Percentiles rank a stretch among this genome's conserved stretches.
Conservation (phyloP, 2,797 vertebrate species). For the Acrocephalus scirpaceus region DNA sequence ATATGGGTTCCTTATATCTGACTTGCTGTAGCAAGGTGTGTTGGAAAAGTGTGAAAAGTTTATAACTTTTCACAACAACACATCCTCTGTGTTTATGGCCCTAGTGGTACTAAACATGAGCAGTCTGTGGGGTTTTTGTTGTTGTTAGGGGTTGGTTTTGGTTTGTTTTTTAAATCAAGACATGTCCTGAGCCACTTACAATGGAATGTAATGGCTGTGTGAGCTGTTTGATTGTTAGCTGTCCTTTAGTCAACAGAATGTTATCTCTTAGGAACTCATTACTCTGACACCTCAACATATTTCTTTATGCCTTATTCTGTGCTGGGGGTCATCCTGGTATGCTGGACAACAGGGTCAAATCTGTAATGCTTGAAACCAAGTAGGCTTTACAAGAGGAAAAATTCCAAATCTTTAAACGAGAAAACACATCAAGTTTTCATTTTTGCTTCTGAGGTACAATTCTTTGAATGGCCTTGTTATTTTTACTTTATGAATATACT, state of each 20-base stretch:
- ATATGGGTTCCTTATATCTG: accelerated
- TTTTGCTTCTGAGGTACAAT: not conserved
- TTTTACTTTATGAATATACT: not conserved
- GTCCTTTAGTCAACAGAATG: not conserved
- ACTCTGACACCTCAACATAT: not conserved
- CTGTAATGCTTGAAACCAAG: not conserved
- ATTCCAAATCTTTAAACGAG: not conserved
- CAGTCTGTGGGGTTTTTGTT: not conserved
- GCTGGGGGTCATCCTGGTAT: not conserved
- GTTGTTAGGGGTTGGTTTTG: not conserved
- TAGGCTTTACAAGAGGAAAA: not conserved
- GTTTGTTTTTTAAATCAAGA: not conserved
- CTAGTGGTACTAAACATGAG: accelerated
- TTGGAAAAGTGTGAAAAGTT: not conserved
- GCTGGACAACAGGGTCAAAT: not conserved
- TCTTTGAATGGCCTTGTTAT: not conserved
- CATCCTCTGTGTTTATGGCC: accelerated
- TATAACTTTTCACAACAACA: too few species aligned
- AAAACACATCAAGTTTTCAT: not conserved
- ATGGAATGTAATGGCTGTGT: not conserved
- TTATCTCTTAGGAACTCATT: not conserved
- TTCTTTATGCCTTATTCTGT: not conserved
- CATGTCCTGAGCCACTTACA: not conserved
- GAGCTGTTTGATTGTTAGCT: not conserved
- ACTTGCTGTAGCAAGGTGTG: not conserved